Evolutionary conservation across 2,797 vertebrate species (phyloP).

Genomic region (Poecilia velifera): DNA sequence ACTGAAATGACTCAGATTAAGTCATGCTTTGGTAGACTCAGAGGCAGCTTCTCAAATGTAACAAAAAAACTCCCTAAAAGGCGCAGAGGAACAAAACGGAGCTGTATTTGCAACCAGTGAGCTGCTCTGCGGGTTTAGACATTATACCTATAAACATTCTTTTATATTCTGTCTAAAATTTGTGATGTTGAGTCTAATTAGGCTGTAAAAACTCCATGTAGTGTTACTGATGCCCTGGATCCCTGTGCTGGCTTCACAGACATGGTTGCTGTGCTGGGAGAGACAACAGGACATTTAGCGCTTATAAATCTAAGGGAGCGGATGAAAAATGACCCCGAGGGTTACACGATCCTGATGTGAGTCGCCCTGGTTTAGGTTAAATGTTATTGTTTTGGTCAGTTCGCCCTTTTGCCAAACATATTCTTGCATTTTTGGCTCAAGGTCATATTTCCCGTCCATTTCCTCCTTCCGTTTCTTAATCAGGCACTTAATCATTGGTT

Average conservation of each 20-base stretch:
- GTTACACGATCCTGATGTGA: conserved; percentile 87
- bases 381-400: conserved; percentile 3
- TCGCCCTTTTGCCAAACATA: not conserved
- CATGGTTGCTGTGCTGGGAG: conserved; percentile 97
- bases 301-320: conserved; percentile 85
- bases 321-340: conserved; percentile 92
- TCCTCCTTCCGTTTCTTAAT: not conserved
- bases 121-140: not conserved
- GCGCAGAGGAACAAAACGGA: not conserved
- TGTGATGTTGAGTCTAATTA: not conserved
- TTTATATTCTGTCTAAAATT: not conserved
- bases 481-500: not conserved
- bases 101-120: not conserved
- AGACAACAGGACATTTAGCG: conserved; percentile 88
- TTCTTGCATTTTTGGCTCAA: not conserved
- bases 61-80: not conserved
- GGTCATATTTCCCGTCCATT: not conserved
- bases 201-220: not conserved
- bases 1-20: not conserved
- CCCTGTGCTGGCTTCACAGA: conserved; percentile 79
- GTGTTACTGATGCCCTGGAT: not conserved
- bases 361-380: conserved; percentile 22
- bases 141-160: not conserved
- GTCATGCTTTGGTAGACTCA: not conserved
- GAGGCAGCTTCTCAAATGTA: not conserved